Evolutionary conservation across 2,888 invertebrate genomes (phyloP), one percentile per base, ranked within the genome.

Genomic region (Diploptera punctata): DNA sequence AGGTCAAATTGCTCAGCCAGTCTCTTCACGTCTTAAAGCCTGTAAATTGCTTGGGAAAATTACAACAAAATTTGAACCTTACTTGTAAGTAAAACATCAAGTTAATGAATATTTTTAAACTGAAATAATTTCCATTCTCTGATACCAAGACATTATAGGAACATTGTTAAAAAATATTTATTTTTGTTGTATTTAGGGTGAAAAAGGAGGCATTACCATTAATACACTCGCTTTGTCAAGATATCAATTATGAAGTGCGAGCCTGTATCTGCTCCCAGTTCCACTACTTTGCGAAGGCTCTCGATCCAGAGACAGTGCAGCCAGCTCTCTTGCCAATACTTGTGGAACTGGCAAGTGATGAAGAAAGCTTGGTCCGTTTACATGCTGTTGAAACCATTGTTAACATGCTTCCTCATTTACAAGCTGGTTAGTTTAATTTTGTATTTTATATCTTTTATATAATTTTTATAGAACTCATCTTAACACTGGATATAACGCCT

Each of bases 331-430:
- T 92, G 76, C 89, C 91, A 60, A 87, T 88, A 77, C 83, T 92
- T 74, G 89, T 92, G 68, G 91, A 92, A 81, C 82, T 92, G 74
- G 88, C 90, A 68, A 87, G 87, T 76, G 92, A 92, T 82, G 91
- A 91, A 78, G 88, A 89, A 79, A 83, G 85, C 77, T 83, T 82
- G 75, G 92, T 92, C 3, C 84, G 90, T 76, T 86, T 89, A 74
- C 86, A 89, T 47, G 88, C 89, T 60, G 85, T 91, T 74, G 86
- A 88, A 79, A 87, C 91, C 65, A 87, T 91, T 76, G 88, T 89
- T 69, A 83, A 86, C 77, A 84, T 90, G 76, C 84, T 91, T 57
- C 57, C 57, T 29, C 5, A 29, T 57, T 57, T 57, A n/a, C 26
- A 43, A 26, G 60, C 19, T 47, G 5, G 19, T 69, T 70, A 68